Base-by-base conservation (phyloP, 1,140 invertebrate genomes). In the Chelonus insularis region DNA sequence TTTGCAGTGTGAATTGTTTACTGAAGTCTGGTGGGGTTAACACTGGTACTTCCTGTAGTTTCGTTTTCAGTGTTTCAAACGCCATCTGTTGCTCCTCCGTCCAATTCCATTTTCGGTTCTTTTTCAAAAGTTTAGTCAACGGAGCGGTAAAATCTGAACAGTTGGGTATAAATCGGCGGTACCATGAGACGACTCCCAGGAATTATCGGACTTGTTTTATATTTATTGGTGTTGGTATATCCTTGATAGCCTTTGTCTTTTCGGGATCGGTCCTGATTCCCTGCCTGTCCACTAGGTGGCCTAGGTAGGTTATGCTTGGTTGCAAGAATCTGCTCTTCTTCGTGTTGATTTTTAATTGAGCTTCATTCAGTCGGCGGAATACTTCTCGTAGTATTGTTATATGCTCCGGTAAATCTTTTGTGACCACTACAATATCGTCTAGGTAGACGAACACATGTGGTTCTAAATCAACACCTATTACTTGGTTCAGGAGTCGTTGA, bases 151-250 rank as follows among this genome's bases (percentile, higher is more conserved):
- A 58, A 12, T 60, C 45, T 0, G 71, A 47, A 61, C 73, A 79
- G 32, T 78, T 71, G 1, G 62, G 57, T 8, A 82, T 72, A 45
- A 80, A 80, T 1, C 72, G 52, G 16, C 75, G 57, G 56, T 82
- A 82, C 65, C 74, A 83, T 0, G 58, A 63, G 0, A 63, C 51
- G 9, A 69, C 58, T 1, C 72, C 72, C 1, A 78, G 16, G 23
- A 75, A 76, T 23, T 65, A 20, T 23, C 69, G 64, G 1, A 77
- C 8, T 32, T 76, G 37, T 25, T 69, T 72, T 4, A 69, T 52
- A 8, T 58, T 69, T 1, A 12, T 64, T n/a, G 71, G 74, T 11
- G 11, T 1, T 9, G 41, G 25, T 11, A 39, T 20, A 1, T 18
- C 43, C 1, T 6, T 3, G 11, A 78, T 60, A 0, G 69, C 60